Base-by-base conservation (phyloP, 1,140 invertebrate genomes). In the Drosophila lacertosa region DNA sequence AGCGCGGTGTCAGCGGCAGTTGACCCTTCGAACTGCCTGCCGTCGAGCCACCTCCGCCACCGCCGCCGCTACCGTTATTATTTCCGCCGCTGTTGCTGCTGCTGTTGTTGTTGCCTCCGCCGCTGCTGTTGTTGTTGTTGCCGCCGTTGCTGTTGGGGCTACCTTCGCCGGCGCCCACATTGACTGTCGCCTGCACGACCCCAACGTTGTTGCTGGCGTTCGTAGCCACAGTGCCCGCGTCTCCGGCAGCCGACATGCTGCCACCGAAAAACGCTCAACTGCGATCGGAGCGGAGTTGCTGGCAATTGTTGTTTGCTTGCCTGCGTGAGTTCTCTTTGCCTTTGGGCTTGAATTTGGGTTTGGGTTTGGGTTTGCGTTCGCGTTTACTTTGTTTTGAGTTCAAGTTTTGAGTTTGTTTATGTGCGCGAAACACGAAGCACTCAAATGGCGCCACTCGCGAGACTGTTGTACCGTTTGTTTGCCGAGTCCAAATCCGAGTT, bases 1-100 rank as follows among this genome's bases (percentile, higher is more conserved):
- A 91, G 44, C 90, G 90, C 7, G 90, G 89, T 26, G 89, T 91
- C 6, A 90, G 50, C 1, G 86, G 80, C 62, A 90, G 29, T 11
- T 90, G 89, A 0, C 26, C 51, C 37, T 81, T 78, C 6, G 68
- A 63, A 20, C 67, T 50, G 58, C 74, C 22, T 0, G 48, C 68
- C 15, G 72, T 40, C 2, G 64, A 37, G 13, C 11, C 45, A 39
- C 62, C 51, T 35, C 32, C 29, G 51, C 39, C 35, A 7, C 45
- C 58, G 2, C 18, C 39, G 4, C 16, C 40, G 7, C 42, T 39
- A 13, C 15, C 37, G 16, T 6, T 24, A n/a, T 18, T 35, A 1
- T 9, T 18, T 20, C 15, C 40, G 29, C 45, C 54, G 44, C 58
- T 44, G 10, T 35, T 40, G 22, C 24, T 39, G 50, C 29, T 51